Evolutionary conservation across 2,113 vertebrate species (phyloP).

Genomic region (Pao palembangensis): DNA sequence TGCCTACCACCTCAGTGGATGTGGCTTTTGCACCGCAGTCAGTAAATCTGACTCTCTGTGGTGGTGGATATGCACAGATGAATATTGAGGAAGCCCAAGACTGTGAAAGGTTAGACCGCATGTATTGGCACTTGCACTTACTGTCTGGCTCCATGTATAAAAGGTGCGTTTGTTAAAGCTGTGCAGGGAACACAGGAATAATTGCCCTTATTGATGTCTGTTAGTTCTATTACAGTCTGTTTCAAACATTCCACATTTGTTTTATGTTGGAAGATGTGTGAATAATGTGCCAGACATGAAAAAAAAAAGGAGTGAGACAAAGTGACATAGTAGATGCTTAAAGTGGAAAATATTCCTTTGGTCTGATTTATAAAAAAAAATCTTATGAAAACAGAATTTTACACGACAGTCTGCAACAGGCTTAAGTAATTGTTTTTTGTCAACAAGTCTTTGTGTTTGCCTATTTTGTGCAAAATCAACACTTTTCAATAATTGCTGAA

Average conservation of each 20-base stretch:
- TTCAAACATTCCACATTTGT: not conserved
- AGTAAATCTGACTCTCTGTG: conserved; percentile 68
- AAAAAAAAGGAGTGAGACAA: conserved; percentile 2
- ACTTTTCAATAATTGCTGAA: not conserved
- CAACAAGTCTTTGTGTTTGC: not conserved
- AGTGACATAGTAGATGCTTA: not conserved
- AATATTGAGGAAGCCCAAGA: conserved; percentile 63
- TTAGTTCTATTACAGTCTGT: conserved; percentile 13
- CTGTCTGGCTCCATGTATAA: conserved; percentile 52
- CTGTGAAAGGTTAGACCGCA: conserved; percentile 59
- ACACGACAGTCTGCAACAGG: not conserved
- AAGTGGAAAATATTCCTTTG: too few relatives aligned
- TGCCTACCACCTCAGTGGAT: conserved; percentile 58
- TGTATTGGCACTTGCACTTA: conserved; percentile 39
- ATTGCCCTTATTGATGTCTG: conserved; percentile 19
- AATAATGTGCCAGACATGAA: not conserved
- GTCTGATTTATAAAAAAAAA: too few relatives aligned
- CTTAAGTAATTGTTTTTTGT: not conserved
- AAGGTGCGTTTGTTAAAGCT: conserved; percentile 50
- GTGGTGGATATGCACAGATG: conserved; percentile 55
- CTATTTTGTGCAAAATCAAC: not conserved
- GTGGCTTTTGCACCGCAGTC: conserved; percentile 66
- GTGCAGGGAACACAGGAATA: conserved; percentile 20
- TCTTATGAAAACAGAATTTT: not conserved
- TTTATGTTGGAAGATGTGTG: not conserved